phyloP scores from a whole-genome alignment of 2,797 vertebrate species.

The Sebastes melanostomus region DNA sequence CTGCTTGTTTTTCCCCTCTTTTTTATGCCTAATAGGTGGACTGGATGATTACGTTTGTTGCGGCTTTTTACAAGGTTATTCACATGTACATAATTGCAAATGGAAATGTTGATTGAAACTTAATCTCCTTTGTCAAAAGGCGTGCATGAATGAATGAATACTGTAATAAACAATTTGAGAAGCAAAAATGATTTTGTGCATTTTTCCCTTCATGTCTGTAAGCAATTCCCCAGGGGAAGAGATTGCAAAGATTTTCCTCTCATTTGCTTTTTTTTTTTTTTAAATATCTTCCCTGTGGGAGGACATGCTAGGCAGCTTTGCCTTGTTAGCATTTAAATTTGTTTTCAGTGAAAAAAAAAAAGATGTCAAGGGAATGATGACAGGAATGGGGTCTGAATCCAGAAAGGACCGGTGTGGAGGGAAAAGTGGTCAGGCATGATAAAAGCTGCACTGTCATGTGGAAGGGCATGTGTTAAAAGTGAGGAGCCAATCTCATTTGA shows the following conservation, averaged over 20 bases:
- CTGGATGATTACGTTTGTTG: constrained; percentile 16
- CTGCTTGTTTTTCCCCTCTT: neutral
- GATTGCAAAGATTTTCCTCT: constrained; percentile 53
- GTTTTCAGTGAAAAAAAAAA: constrained; percentile 39
- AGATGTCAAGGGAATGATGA: constrained; percentile 34
- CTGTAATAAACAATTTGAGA: constrained; percentile 48
- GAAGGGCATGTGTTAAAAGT: constrained; percentile 17
- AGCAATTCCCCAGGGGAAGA: constrained; percentile 17
- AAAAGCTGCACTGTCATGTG: constrained; percentile 37
- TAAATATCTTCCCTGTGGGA: constrained; percentile 54
- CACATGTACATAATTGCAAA: constrained; percentile 24
- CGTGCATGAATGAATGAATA: constrained; percentile 4
- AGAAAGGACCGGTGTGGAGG: constrained; percentile 32
- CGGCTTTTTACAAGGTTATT: constrained; percentile 13
- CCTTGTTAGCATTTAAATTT: constrained; percentile 73
- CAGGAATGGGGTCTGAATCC: constrained; percentile 35
- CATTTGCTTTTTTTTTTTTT: constrained; percentile 39
- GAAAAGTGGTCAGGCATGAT: constrained; percentile 30
- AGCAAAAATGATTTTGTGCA: constrained; percentile 17
- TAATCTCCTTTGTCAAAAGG: constrained; percentile 35
- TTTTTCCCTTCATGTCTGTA: constrained; percentile 4
- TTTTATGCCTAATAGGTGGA: constrained; percentile 11
- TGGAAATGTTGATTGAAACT: constrained; percentile 17
- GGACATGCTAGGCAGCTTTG: constrained; percentile 50
- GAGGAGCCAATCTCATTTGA: constrained; percentile 9